Percentiles rank a stretch among this genome's conserved stretches.
Conservation (phyloP, 2,797 vertebrate genomes). For the Sparidentex hasta region DNA sequence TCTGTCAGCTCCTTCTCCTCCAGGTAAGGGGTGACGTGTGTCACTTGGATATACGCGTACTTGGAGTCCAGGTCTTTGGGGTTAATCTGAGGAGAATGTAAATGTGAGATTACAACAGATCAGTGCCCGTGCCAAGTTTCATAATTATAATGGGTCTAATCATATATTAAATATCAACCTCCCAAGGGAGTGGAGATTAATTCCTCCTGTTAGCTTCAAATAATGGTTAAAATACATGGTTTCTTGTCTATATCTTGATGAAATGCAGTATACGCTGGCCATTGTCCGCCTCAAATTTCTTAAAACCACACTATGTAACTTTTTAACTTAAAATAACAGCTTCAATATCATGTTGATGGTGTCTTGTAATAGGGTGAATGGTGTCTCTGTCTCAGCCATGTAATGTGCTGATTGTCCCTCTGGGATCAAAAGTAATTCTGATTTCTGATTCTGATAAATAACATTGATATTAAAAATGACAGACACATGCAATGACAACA, state of each 20-base stretch:
- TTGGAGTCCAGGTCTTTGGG: slow-evolving; percentile 98
- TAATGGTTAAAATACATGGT: not conserved
- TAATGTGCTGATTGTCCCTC: no score
- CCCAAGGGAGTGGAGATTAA: no score
- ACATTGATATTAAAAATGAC: no score
- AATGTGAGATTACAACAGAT: not conserved
- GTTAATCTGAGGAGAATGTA: slow-evolving; percentile 90
- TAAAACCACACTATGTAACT: no score
- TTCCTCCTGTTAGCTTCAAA: no score
- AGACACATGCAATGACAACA: no score
- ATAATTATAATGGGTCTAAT: not conserved
- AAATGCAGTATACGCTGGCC: not conserved
- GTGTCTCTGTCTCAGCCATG: no score
- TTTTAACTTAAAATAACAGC: no score
- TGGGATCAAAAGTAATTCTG: no score
- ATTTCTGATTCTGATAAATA: no score
- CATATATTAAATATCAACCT: not conserved
- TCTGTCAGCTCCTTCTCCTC: slow-evolving; percentile 97
- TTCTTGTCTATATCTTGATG: not conserved
- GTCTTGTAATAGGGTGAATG: no score
- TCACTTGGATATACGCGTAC: slow-evolving; percentile 98
- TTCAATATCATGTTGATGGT: no score
- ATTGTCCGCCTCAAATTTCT: not conserved
- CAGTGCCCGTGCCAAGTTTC: not conserved
- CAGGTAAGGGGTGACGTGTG: slow-evolving; percentile 94